A percentile compares a stretch with the other conserved stretches of the same genome.
Evolutionary conservation across 2,113 vertebrate genomes (phyloP).

Genomic region (Stegostoma tigrinum): DNA sequence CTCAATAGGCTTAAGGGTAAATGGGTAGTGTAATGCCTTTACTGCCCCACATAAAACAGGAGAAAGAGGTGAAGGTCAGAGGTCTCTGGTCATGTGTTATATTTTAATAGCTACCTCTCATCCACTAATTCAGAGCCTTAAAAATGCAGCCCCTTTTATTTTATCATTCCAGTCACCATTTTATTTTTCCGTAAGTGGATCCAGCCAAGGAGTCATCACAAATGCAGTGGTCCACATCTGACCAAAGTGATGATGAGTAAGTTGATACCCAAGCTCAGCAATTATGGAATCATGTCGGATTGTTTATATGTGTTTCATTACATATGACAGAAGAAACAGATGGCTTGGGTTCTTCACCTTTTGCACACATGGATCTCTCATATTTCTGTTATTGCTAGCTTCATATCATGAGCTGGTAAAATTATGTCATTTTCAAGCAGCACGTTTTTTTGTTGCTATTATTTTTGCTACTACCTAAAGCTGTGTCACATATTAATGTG

Average conservation of each 20-base stretch:
- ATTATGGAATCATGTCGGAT: not conserved
- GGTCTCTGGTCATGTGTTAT: no score
- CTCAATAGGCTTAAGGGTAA: no score
- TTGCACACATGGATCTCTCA: not conserved
- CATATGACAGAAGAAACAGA: not conserved
- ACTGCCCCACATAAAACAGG: no score
- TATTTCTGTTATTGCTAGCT: not conserved
- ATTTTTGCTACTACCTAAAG: not conserved
- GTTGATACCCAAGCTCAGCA: not conserved
- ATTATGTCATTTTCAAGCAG: not conserved
- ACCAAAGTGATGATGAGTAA: not conserved
- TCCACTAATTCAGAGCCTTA: no score
- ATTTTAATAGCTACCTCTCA: no score
- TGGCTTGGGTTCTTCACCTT: not conserved
- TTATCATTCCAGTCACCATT: not conserved
- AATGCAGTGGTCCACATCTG: not conserved
- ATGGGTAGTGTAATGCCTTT: no score
- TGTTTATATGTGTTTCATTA: not conserved
- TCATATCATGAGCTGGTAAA: not conserved
- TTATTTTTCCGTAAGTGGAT: not conserved
- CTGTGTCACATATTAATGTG: constrained; percentile 41
- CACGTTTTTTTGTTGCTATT: not conserved
- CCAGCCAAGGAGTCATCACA: not conserved
- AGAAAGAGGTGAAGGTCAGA: no score
- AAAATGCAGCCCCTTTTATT: not conserved